Conservation (phyloP, 1,140 invertebrate species). For the Drosophila lini region DNA sequence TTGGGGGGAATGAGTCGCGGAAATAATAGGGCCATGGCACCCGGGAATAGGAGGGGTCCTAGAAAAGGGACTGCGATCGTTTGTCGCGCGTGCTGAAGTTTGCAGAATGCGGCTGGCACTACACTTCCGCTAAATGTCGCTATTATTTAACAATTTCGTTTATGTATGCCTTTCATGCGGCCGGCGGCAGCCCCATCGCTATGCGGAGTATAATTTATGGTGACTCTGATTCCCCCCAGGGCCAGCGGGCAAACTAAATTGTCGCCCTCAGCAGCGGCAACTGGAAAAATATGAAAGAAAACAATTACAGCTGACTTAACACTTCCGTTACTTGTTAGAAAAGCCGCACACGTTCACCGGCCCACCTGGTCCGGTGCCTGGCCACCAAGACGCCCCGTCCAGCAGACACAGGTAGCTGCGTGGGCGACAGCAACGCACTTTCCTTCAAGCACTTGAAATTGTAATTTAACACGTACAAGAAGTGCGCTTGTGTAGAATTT, state of each 20-base stretch:
- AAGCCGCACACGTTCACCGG: slow-evolving; percentile 69
- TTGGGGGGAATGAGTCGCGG: slow-evolving; percentile 23
- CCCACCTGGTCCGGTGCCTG: slow-evolving; percentile 12
- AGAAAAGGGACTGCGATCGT: slow-evolving; percentile 49
- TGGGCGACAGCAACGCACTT: slow-evolving; percentile 53
- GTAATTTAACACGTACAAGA: slow-evolving; percentile 76
- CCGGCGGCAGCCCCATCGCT: slow-evolving; percentile 21
- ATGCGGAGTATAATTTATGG: slow-evolving; percentile 75
- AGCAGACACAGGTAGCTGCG: slow-evolving; percentile 38
- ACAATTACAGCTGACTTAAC: slow-evolving; percentile 82
- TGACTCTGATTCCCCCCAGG: slow-evolving; percentile 57
- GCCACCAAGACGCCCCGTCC: not conserved
- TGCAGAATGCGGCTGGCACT: slow-evolving; percentile 65
- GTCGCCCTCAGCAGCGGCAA: slow-evolving; percentile 52
- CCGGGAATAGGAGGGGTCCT: not conserved
- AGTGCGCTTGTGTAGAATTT: slow-evolving; percentile 20
- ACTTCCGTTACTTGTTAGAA: slow-evolving; percentile 79
- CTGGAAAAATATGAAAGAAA: slow-evolving; percentile 73
- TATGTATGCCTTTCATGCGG: slow-evolving; percentile 59
- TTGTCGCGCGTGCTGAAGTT: slow-evolving; percentile 68
- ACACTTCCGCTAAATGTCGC: slow-evolving; percentile 79
- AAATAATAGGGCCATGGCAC: slow-evolving; percentile 13
- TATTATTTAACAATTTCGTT: slow-evolving; percentile 81
- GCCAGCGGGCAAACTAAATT: slow-evolving; percentile 61
- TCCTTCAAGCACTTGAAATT: slow-evolving; percentile 65